Evolutionary conservation across 2,888 invertebrate genomes (phyloP).

Genomic region (Timandra comae): DNA sequence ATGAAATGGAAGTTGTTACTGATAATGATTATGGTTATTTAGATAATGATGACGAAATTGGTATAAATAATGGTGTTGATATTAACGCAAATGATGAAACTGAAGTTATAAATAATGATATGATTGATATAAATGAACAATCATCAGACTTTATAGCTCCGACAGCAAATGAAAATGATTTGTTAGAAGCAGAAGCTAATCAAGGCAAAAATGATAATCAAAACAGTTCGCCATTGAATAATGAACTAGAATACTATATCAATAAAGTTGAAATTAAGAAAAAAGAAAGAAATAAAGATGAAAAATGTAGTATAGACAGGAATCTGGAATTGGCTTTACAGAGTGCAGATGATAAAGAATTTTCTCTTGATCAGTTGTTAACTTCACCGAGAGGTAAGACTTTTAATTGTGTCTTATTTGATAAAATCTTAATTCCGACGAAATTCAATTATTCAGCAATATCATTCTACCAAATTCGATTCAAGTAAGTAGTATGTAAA

Average conservation of each 20-base stretch:
- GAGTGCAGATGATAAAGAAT: constrained; percentile 33
- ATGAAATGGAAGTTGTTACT: too few relatives aligned
- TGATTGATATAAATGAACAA: constrained; percentile 1
- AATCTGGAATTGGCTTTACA: constrained; percentile 52
- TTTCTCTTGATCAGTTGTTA: constrained; percentile 46
- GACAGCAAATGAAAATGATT: constrained; percentile 1
- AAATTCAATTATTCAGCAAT: too few relatives aligned
- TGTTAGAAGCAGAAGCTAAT: constrained; percentile 1
- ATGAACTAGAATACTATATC: constrained; percentile 17
- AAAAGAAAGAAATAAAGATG: constrained; percentile 9
- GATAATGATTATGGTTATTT: too few relatives aligned
- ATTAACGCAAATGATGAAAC: too few relatives aligned
- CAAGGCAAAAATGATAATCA: not conserved
- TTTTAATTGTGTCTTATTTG: too few relatives aligned
- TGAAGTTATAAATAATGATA: too few relatives aligned
- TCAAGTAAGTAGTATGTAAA: too few relatives aligned
- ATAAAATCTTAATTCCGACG: too few relatives aligned
- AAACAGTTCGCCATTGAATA: constrained; percentile 2
- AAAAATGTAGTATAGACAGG: constrained; percentile 43
- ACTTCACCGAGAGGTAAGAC: constrained; percentile 48
- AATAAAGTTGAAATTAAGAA: constrained; percentile 15
- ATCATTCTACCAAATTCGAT: too few relatives aligned
- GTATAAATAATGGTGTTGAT: too few relatives aligned
- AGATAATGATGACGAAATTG: too few relatives aligned
- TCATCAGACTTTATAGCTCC: not conserved